Conservation (phyloP, 2,797 vertebrate species). For the Balearica regulorum region DNA sequence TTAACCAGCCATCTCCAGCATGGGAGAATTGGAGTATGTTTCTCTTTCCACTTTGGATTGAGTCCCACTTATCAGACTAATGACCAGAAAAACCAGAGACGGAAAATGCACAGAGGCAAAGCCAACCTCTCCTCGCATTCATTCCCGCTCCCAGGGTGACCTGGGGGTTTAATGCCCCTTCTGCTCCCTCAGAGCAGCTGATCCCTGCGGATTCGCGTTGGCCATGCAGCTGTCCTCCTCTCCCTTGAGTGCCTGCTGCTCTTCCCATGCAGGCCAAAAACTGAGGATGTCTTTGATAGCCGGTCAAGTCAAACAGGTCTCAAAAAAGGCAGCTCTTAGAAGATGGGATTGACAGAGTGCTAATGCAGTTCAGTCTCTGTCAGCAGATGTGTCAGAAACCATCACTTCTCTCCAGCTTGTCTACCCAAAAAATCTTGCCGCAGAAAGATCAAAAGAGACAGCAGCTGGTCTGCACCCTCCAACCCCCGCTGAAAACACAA, state of each 20-base stretch:
- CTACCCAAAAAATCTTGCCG: neutral
- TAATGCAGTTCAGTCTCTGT: conserved; percentile 10
- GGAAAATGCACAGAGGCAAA: neutral
- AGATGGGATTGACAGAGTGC: conserved; percentile 42
- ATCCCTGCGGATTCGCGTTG: neutral
- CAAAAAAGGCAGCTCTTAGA: neutral
- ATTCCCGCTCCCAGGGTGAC: neutral
- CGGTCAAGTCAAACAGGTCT: conserved; percentile 20
- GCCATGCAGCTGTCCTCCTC: neutral
- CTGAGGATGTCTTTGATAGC: conserved; percentile 46
- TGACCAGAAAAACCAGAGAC: neutral
- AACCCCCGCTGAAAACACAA: neutral
- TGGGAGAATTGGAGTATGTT: neutral
- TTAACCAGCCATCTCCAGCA: neutral
- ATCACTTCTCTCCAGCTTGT: conserved; percentile 1
- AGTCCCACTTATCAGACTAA: neutral
- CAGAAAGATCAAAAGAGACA: conserved; percentile 36
- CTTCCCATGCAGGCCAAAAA: neutral
- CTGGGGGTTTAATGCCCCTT: neutral
- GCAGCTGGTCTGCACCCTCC: neutral
- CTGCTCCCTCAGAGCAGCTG: neutral
- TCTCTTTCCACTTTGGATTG: neutral
- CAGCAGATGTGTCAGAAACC: conserved; percentile 52
- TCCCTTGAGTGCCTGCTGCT: neutral
- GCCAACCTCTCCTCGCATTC: neutral